Evolutionary conservation across 2,113 vertebrate genomes (phyloP).

Genomic region (Columbina picui): DNA sequence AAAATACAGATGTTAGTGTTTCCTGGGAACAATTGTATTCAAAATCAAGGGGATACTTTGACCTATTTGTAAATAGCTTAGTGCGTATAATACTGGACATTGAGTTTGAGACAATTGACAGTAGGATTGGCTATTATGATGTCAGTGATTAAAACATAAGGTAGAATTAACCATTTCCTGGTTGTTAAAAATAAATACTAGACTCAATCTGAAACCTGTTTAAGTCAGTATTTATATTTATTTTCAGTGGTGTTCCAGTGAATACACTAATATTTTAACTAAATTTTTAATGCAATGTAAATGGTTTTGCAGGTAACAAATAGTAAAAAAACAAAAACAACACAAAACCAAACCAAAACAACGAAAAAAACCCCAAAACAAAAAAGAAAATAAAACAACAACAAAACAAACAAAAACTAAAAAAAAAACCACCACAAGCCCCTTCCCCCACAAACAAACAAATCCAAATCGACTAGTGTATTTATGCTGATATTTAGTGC

Average conservation of each 20-base stretch:
- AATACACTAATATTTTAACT: background rate
- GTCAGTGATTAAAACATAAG: background rate
- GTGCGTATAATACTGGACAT: background rate
- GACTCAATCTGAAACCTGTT: background rate
- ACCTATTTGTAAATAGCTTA: background rate
- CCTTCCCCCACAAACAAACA: background rate
- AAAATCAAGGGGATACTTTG: conserved; percentile 6
- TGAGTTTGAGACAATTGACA: background rate
- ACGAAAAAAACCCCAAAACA: too few relatives aligned
- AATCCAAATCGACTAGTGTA: background rate
- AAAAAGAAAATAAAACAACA: background rate
- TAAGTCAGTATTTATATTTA: background rate
- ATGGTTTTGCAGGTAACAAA: background rate
- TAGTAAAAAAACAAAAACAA: background rate
- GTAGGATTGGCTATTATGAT: background rate
- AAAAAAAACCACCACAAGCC: too few relatives aligned
- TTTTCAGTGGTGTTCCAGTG: background rate
- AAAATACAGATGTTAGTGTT: background rate
- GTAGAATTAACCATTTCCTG: background rate
- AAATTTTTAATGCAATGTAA: background rate
- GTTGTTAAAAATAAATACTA: background rate
- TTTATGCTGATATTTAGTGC: background rate
- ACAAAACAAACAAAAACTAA: too few relatives aligned
- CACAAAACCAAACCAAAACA: background rate
- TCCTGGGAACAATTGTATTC: background rate